Evolutionary conservation across 2,797 vertebrate genomes (phyloP), one percentile per base, ranked within the genome.

Genomic region (Florisuga fusca): DNA sequence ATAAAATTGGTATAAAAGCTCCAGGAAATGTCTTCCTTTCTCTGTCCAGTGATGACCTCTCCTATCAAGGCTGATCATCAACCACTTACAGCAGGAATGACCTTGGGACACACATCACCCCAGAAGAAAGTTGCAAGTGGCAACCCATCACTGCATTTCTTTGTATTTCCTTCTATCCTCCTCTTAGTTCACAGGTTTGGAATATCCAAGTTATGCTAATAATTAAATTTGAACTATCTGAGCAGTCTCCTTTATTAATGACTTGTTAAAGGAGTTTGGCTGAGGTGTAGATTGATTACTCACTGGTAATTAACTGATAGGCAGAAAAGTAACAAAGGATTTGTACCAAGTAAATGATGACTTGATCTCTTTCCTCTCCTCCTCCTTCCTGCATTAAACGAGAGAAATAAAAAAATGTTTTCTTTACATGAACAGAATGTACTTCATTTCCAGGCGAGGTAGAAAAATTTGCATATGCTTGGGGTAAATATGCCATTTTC

Each of bases 341-440:
- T 59, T 63, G 82, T 90, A 43, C 67, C 93, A 89, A 69, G 67
- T 94, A 93, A 94, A 95, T 81, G 86, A 91, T 67, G 6, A 84
- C 63, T 76, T n/a, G 55, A 66, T 63, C 55, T 88, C 55, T 55
- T 77, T 81, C 33, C 20, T 86, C 63, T 81, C 43, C 36, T 92
- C 29, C 41, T 80, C 51, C 59, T 75, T 84, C 69, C 85, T n/a
- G 66, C 48, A 84, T 31, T 55, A 88, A 79, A 84, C 51, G 54
- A 92, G 41, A 81, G 58, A 90, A 91, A 57, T 61, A 22, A 7
- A 77, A 72, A 34, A 62, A 45, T 43, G 23, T 16, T 22, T 53
- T 71, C 43, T 62, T 73, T n/a, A 46, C n/a, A 68, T 23, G 64
- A 80, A 41, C 29, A 74, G 68, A 87, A 91, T 5, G 3, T 11